Conservation (phyloP, 2,888 invertebrate species). For the Hymenopus coronatus region DNA sequence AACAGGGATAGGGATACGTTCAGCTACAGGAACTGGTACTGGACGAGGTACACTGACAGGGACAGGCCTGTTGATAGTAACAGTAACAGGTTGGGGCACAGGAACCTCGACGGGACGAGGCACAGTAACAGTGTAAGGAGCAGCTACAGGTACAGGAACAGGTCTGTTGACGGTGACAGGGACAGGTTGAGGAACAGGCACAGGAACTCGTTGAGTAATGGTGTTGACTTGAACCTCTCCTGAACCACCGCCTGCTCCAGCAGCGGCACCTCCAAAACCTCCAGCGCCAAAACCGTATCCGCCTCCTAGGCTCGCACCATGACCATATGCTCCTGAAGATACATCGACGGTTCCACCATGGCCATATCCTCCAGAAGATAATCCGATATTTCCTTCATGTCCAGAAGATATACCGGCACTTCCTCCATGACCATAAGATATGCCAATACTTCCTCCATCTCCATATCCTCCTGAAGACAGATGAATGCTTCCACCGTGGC, state of each 20-base stretch:
- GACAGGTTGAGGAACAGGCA: not conserved
- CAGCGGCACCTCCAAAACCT: not conserved
- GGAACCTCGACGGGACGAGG: not conserved
- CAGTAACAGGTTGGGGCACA: not conserved
- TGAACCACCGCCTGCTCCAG: not conserved
- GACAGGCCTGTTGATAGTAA: not conserved
- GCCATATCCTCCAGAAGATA: not conserved
- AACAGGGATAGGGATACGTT: not conserved
- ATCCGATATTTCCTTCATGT: not conserved
- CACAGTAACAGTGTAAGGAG: not conserved
- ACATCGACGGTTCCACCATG: not conserved
- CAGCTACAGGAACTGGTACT: not conserved
- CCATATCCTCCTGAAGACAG: not conserved
- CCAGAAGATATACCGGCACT: not conserved
- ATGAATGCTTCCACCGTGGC: not conserved
- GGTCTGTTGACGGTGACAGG: not conserved
- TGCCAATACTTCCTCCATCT: not conserved
- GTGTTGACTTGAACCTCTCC: not conserved
- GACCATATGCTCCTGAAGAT: not conserved
- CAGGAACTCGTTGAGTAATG: not conserved
- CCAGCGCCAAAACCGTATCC: not conserved
- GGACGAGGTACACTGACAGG: conserved; percentile 9
- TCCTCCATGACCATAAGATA: not conserved
- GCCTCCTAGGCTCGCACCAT: not conserved
- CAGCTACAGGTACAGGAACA: not conserved